phyloP scores from a whole-genome alignment of 2,888 invertebrate species.

The Patella ulyssiponensis region DNA sequence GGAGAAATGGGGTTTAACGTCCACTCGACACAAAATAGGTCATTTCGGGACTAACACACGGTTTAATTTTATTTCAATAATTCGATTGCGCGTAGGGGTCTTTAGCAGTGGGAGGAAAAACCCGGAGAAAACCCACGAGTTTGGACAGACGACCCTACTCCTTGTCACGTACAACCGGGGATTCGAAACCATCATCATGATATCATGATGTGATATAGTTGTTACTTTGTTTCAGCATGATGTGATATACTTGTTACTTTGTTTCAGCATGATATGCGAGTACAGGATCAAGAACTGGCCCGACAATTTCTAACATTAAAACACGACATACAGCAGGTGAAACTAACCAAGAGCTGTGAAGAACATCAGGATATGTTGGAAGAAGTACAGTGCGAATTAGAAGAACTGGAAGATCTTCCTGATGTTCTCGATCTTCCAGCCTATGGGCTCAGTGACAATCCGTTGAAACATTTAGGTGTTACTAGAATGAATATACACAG shows the following conservation, averaged over 20 bases:
- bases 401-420: slow-evolving; percentile 55
- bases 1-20: too few relatives aligned
- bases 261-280: slow-evolving; percentile 62
- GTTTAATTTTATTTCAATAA: too few relatives aligned
- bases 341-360: slow-evolving; percentile 61
- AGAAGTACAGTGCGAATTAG: slow-evolving; percentile 62
- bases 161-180: too few relatives aligned
- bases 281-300: slow-evolving; percentile 63
- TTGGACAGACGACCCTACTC: too few relatives aligned
- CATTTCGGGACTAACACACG: too few relatives aligned
- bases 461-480: slow-evolving; percentile 63
- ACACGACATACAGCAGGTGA: slow-evolving; percentile 64
- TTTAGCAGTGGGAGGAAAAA: too few relatives aligned
- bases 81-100: too few relatives aligned
- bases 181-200: too few relatives aligned
- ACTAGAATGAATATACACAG: slow-evolving; percentile 39
- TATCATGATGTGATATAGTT: too few relatives aligned
- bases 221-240: slow-evolving; percentile 22
- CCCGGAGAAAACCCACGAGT: too few relatives aligned
- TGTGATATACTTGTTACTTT: slow-evolving; percentile 40
- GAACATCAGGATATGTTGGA: slow-evolving; percentile 66
- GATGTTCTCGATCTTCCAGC: slow-evolving; percentile 61
- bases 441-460: slow-evolving; percentile 41
- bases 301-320: slow-evolving; percentile 59
- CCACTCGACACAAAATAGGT: too few relatives aligned